phyloP scores from a whole-genome alignment of 2,888 invertebrate species.

The Apamea epomidion region DNA sequence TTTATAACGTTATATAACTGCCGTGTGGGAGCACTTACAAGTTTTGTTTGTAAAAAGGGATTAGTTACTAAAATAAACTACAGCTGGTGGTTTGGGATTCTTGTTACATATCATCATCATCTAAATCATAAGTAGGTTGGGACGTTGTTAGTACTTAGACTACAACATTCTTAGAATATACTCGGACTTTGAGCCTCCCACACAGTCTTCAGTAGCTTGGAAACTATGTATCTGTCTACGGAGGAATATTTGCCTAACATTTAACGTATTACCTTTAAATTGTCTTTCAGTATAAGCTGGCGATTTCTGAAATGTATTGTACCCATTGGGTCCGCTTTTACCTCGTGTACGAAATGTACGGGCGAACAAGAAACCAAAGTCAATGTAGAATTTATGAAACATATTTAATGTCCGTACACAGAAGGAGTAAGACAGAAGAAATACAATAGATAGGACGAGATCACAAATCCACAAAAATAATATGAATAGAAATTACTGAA shows the following conservation, averaged over 20 bases:
- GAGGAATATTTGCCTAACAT: conserved; percentile 6
- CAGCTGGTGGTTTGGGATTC: too few relatives aligned
- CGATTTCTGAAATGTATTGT: neutral
- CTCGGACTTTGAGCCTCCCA: neutral
- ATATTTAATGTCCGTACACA: too few relatives aligned
- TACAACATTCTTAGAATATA: neutral
- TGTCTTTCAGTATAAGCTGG: neutral
- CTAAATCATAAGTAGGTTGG: neutral
- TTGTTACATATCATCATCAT: too few relatives aligned
- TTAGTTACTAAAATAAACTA: neutral
- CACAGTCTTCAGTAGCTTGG: neutral
- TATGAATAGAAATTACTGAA: too few relatives aligned
- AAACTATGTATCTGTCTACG: neutral
- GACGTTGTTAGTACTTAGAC: neutral
- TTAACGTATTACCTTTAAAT: conserved; percentile 2
- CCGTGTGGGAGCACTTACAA: too few relatives aligned
- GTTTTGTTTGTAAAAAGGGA: neutral
- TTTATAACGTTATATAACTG: too few relatives aligned
- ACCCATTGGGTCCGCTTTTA: neutral
- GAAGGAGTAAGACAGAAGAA: too few relatives aligned
- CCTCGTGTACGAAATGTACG: too few relatives aligned
- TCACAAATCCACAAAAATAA: too few relatives aligned
- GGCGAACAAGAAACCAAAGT: too few relatives aligned
- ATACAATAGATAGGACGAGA: too few relatives aligned
- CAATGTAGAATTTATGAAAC: too few relatives aligned